These are phyloP conservation scores for Gandaritis pyraliata DNA, from an alignment of 2,888 invertebrate genomes.

Conservation along the genomic window DNA sequence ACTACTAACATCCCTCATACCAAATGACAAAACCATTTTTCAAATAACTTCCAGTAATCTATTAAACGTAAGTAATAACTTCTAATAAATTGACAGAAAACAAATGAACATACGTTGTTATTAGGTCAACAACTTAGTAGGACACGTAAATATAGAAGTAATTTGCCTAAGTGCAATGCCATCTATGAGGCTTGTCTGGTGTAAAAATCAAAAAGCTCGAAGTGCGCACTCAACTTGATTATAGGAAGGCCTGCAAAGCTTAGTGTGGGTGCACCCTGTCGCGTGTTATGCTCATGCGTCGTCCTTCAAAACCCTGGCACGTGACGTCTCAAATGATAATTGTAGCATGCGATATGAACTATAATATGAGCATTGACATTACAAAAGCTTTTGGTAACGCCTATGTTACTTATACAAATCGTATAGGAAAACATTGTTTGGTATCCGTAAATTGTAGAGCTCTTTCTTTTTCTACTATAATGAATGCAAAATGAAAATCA, in stretches of 20 bases:
- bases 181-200: constrained; percentile 62
- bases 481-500: too few relatives aligned
- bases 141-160: constrained; percentile 35
- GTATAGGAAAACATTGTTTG: constrained; percentile 12
- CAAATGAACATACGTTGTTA: constrained; percentile 24
- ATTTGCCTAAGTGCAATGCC: constrained; percentile 59
- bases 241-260: constrained; percentile 67
- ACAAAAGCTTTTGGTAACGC: constrained; percentile 35
- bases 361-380: constrained; percentile 46
- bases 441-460: too few relatives aligned
- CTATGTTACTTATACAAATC: constrained; percentile 31
- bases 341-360: constrained; percentile 60
- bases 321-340: constrained; percentile 61
- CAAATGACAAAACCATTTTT: too few relatives aligned
- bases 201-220: constrained; percentile 73
- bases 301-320: constrained; percentile 64
- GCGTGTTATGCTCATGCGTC: constrained; percentile 49
- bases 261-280: constrained; percentile 49
- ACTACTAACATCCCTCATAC: too few relatives aligned
- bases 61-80: neutral
- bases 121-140: constrained; percentile 60
- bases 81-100: constrained; percentile 4
- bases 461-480: neutral
- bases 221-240: constrained; percentile 83
- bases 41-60: too few relatives aligned